Conservation (phyloP, 2,888 invertebrate species). For the Pollenia amentaria region DNA sequence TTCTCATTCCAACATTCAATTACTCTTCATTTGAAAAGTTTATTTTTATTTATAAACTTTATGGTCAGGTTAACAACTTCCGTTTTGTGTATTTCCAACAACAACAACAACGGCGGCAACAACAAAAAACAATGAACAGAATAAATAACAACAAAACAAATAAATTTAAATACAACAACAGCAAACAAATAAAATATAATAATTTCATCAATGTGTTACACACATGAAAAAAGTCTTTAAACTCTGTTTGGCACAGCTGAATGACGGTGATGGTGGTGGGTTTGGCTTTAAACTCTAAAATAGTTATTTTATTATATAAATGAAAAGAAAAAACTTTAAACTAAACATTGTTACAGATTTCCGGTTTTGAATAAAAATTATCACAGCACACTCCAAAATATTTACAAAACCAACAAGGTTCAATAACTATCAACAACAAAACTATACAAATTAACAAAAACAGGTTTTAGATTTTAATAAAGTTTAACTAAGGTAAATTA, state of each 20-base stretch:
- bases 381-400: conserved; percentile 20
- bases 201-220: conserved; percentile 39
- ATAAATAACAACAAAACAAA: conserved; percentile 21
- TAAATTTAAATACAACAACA: conserved; percentile 55
- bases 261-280: conserved; percentile 41
- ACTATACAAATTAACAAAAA: not conserved
- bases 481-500: not conserved
- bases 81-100: conserved; percentile 52
- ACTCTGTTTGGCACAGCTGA: conserved; percentile 25
- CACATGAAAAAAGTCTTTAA: conserved; percentile 28
- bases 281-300: conserved; percentile 43
- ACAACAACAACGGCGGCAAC: conserved; percentile 25
- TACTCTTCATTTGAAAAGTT: conserved; percentile 1
- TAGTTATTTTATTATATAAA: conserved; percentile 4
- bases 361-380: conserved; percentile 47
- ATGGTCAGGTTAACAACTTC: conserved; percentile 73
- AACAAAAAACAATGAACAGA: conserved; percentile 12
- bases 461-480: conserved; percentile 17
- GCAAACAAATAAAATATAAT: conserved; percentile 34
- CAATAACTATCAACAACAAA: conserved; percentile 36
- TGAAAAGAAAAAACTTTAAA: not conserved
- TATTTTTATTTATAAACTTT: conserved; percentile 54
- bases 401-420: conserved; percentile 28
- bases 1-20: not conserved
- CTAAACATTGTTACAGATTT: conserved; percentile 56